Evolutionary conservation across 2,888 invertebrate genomes (phyloP), one percentile per base, ranked within the genome.

Genomic region (Drosophila ezoana): DNA sequence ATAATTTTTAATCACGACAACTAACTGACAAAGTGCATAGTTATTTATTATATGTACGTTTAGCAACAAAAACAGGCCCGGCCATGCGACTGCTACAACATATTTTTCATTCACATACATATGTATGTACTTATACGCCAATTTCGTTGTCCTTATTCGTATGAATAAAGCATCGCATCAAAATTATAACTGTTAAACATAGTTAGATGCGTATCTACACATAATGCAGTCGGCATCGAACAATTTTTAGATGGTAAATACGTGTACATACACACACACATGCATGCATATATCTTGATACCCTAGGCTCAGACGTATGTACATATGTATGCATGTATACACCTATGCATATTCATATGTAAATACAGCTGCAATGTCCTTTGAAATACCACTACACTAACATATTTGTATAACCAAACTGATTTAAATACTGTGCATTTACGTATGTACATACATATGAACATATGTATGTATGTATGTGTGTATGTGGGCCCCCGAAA

Each of bases 61-160:
- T 38, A 63, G 23, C 49, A 32, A 47, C 47, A 45, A 61, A 43
- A n/a, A n/a, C 45, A 64, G 23, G 23, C 23, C 79, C 76, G 76
- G 77, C 44, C 67, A 77, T 72, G 77, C 47, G 45, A 69, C 40
- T 64, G 58, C 18, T 49, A 47, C 54, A 57, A 38, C 28, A 61
- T 41, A 44, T 57, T 56, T 53, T 58, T 16, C 45, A n/a, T n/a
- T n/a, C n/a, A 18, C 41, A 43, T 32, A 58, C 37, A 51, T 18
- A 18, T 43, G 28, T 41, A 18, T 20, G 20, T 23, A 18, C 33
- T 23, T 52, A 14, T 53, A 28, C 18, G 20, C 1, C 23, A 14
- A 49, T 13, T 37, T 14, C 13, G 11, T 33, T 23, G 20, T 32
- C 23, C 60, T 45, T 16, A 38, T 63, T 33, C 23, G 13, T 14